phyloP scores from a whole-genome alignment of 2,888 invertebrate genomes.

The Malachius bipustulatus region DNA sequence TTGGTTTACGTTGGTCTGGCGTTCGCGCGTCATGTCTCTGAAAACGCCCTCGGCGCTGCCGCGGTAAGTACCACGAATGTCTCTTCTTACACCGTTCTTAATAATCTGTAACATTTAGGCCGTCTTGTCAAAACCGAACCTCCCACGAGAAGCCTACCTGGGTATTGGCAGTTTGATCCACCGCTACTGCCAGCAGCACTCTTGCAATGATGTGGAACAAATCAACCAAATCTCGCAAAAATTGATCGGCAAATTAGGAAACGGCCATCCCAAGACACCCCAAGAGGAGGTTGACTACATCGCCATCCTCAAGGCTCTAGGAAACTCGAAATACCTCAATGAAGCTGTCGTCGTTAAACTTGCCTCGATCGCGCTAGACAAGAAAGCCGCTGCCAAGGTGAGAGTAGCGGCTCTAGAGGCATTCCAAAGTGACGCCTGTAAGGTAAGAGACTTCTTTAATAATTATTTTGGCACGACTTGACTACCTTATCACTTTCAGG shows the following conservation, averaged over 20 bases:
- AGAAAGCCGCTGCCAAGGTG: constrained; percentile 50
- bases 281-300: constrained; percentile 57
- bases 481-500: too few species aligned
- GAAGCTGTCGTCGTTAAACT: constrained; percentile 49
- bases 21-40: constrained; percentile 53
- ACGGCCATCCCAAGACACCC: constrained; percentile 52
- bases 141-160: constrained; percentile 58
- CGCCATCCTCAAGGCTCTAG: constrained; percentile 67
- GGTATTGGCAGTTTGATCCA: constrained; percentile 63
- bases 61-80: constrained; percentile 47
- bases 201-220: constrained; percentile 49
- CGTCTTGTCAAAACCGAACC: constrained; percentile 41
- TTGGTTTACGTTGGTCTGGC: constrained; percentile 57
- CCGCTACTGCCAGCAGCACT: constrained; percentile 55
- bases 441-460: too few species aligned
- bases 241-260: constrained; percentile 51
- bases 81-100: too few species aligned
- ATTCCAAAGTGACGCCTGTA: constrained; percentile 58
- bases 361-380: constrained; percentile 48
- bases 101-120: too few species aligned
- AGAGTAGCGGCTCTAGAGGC: constrained; percentile 72
- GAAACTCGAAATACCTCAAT: constrained; percentile 60
- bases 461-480: too few species aligned
- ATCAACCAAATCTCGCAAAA: constrained; percentile 51
- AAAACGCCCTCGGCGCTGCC: constrained; percentile 50